These are phyloP conservation scores for Alexandromys fortis DNA, from an alignment of 2,113 vertebrate genomes.

Conservation along the genomic window DNA sequence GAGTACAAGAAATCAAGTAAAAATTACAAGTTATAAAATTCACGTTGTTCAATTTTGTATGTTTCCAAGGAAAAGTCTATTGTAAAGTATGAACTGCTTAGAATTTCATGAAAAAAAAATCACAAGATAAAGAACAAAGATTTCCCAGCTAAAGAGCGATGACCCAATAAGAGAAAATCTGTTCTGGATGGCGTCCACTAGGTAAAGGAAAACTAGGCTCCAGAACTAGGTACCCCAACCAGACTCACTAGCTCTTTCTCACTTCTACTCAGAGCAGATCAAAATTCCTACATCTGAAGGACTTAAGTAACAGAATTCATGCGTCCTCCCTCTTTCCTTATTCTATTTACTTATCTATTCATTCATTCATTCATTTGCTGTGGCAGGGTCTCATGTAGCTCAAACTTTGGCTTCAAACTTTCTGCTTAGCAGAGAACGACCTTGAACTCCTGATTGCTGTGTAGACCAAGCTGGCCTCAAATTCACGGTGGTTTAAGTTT, in stretches of 20 bases:
- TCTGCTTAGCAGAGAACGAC: not conserved
- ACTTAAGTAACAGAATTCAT: not conserved
- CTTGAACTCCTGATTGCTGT: no score
- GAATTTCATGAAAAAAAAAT: constrained; percentile 37
- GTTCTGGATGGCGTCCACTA: not conserved
- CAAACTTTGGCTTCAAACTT: not conserved
- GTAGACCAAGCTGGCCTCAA: not conserved
- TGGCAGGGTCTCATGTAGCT: not conserved
- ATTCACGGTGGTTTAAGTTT: not conserved
- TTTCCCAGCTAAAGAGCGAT: not conserved
- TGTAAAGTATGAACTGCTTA: not conserved
- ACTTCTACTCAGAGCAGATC: not conserved
- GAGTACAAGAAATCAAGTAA: not conserved
- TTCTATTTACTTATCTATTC: not conserved
- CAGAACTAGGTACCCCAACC: not conserved
- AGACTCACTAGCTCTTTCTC: not conserved
- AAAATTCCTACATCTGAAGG: not conserved
- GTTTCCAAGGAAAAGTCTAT: constrained; percentile 32
- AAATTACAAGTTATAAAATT: not conserved
- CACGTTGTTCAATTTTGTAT: not conserved
- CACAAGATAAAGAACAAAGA: not conserved
- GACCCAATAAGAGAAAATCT: not conserved
- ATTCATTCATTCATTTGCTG: not conserved
- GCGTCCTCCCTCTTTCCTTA: not conserved
- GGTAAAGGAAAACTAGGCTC: not conserved